phyloP scores from a whole-genome alignment of 2,113 vertebrate species.

The Cheilinus undulatus region DNA sequence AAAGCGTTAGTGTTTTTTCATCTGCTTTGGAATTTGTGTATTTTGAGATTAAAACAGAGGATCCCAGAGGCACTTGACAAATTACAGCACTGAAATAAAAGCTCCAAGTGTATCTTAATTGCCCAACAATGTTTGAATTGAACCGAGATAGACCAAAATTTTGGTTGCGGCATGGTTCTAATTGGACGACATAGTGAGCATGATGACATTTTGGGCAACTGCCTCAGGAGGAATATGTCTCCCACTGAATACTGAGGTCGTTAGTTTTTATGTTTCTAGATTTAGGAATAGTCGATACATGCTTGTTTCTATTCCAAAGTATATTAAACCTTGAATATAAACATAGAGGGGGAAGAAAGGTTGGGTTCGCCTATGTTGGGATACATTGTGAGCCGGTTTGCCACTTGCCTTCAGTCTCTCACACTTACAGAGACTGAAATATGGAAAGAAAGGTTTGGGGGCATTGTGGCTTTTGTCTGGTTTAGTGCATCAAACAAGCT shows the following conservation, averaged over 20 bases:
- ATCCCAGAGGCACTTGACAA: constrained; percentile 25
- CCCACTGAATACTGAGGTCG: background rate
- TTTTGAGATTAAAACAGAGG: constrained; percentile 34
- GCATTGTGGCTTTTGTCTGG: background rate
- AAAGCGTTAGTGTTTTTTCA: constrained; percentile 25
- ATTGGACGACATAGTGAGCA: constrained; percentile 29
- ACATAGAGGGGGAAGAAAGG: background rate
- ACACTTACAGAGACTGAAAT: background rate
- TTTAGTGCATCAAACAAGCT: background rate
- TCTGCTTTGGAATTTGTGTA: constrained; percentile 1
- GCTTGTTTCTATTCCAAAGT: too few relatives aligned
- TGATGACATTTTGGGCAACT: constrained; percentile 65
- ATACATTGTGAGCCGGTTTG: constrained; percentile 8
- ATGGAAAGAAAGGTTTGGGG: background rate
- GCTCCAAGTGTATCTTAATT: constrained; percentile 17
- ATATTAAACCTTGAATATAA: too few relatives aligned
- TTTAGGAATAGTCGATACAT: background rate
- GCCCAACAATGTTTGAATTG: constrained; percentile 28
- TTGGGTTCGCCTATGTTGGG: background rate
- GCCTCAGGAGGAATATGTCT: constrained; percentile 9
- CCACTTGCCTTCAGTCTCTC: too few relatives aligned
- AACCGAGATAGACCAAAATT: background rate
- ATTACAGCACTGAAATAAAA: constrained; percentile 33
- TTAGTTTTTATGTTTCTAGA: background rate
- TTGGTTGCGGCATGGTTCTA: constrained; percentile 35